Conservation (phyloP, 1,140 invertebrate species). For the Druon quercuslanigerum region DNA sequence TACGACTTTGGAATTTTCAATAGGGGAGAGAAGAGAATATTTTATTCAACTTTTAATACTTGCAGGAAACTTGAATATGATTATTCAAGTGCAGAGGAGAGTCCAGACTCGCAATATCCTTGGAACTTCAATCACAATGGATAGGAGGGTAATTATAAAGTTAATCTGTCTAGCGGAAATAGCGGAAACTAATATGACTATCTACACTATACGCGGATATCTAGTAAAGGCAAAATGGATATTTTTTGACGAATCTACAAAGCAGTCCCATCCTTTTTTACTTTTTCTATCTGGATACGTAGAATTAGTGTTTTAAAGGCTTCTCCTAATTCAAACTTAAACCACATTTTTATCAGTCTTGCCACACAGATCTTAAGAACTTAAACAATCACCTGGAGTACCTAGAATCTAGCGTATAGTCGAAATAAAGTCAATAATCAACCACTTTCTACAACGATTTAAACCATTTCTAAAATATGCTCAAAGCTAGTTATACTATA, state of each 20-base stretch:
- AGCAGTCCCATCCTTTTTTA: constrained; percentile 25
- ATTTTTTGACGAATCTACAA: constrained; percentile 52
- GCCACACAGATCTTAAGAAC: neutral
- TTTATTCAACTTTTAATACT: constrained; percentile 9
- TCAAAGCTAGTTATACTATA: constrained; percentile 67
- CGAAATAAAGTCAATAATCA: constrained; percentile 67
- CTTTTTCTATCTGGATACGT: constrained; percentile 24
- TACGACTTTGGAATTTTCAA: too few relatives aligned
- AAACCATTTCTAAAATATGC: constrained; percentile 73
- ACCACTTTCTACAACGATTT: constrained; percentile 72
- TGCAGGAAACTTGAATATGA: constrained; percentile 29
- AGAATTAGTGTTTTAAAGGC: constrained; percentile 34
- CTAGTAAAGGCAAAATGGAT: constrained; percentile 49
- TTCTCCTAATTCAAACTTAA: constrained; percentile 35
- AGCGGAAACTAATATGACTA: constrained; percentile 58
- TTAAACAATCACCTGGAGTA: neutral
- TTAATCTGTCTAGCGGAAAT: constrained; percentile 10
- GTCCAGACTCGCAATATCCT: constrained; percentile 57
- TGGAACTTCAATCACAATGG: constrained; percentile 62
- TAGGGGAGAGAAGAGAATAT: neutral
- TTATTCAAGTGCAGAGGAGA: neutral
- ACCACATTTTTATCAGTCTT: constrained; percentile 13
- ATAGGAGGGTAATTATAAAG: constrained; percentile 46
- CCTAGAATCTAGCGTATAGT: constrained; percentile 66
- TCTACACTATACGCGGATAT: constrained; percentile 66